These are phyloP conservation scores for Athalia cordata DNA, from an alignment of 2,888 invertebrate genomes.

Conservation along the genomic window DNA sequence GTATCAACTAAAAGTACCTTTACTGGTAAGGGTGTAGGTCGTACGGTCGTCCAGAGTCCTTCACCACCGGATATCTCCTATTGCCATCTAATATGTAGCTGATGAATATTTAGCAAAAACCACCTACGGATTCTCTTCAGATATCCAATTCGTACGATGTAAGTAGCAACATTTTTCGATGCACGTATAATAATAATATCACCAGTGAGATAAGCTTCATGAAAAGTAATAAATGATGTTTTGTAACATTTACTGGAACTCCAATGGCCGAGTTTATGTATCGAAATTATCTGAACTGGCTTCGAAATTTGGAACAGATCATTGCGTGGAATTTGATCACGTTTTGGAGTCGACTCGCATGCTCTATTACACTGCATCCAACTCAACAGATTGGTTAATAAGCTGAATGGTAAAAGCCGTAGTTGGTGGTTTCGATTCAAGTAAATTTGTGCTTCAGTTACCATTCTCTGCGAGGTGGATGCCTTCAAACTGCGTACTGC, in stretches of 20 bases:
- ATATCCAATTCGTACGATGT: background rate
- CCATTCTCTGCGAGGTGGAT: slow-evolving; percentile 3
- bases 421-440: slow-evolving; percentile 2
- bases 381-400: slow-evolving; percentile 8
- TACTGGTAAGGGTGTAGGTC: slow-evolving; percentile 33
- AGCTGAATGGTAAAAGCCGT: slow-evolving; percentile 27
- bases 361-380: background rate
- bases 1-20: slow-evolving; percentile 9
- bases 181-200: background rate
- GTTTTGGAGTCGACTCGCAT: background rate
- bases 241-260: too few species aligned
- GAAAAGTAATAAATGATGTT: too few species aligned
- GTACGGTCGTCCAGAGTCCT: background rate
- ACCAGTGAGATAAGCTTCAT: too few species aligned
- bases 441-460: slow-evolving; percentile 14
- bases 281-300: too few species aligned
- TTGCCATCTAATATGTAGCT: slow-evolving; percentile 12
- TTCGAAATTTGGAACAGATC: too few species aligned
- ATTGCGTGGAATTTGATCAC: background rate
- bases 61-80: slow-evolving; percentile 40
- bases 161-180: slow-evolving; percentile 1
- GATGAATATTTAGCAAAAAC: slow-evolving; percentile 34
- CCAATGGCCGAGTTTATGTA: too few species aligned
- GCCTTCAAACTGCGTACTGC: background rate
- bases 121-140: background rate